Percentiles rank a stretch among this genome's conserved stretches.
Conservation (phyloP, 2,888 invertebrate genomes). For the Xestia sexstrigata region DNA sequence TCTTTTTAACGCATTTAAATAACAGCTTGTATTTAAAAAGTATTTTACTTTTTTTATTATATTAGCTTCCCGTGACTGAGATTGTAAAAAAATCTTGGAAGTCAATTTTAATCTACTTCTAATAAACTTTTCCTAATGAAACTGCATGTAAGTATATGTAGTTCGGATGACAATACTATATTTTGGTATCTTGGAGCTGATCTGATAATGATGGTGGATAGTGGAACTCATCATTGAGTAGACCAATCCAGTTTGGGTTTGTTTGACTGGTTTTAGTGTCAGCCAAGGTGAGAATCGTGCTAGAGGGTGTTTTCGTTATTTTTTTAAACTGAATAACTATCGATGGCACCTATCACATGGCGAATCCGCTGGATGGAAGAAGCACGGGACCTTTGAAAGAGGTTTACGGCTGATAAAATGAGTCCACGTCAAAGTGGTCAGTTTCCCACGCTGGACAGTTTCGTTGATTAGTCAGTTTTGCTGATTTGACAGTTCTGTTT, state of each 20-base stretch:
- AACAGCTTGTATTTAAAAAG: no score
- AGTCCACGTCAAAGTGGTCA: no score
- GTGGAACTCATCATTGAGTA: background rate
- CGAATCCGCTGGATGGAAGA: background rate
- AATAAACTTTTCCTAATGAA: background rate
- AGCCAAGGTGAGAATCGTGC: no score
- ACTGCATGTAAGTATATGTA: background rate
- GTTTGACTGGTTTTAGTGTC: background rate
- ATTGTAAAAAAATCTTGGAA: background rate
- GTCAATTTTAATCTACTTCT: background rate
- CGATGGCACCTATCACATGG: background rate
- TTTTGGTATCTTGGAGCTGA: background rate
- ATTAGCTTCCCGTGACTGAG: background rate
- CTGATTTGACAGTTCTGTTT: no score
- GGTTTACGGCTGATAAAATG: no score
- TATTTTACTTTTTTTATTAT: no score
- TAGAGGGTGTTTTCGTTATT: background rate
- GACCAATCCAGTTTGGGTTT: background rate
- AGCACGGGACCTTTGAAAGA: background rate
- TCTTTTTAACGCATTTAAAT: no score
- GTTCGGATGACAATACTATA: background rate
- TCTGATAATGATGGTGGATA: background rate
- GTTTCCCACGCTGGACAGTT: no score
- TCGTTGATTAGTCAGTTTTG: no score
- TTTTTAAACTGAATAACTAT: background rate